Base-by-base conservation (phyloP, 2,888 invertebrate species). In the Mythimna loreyi region DNA sequence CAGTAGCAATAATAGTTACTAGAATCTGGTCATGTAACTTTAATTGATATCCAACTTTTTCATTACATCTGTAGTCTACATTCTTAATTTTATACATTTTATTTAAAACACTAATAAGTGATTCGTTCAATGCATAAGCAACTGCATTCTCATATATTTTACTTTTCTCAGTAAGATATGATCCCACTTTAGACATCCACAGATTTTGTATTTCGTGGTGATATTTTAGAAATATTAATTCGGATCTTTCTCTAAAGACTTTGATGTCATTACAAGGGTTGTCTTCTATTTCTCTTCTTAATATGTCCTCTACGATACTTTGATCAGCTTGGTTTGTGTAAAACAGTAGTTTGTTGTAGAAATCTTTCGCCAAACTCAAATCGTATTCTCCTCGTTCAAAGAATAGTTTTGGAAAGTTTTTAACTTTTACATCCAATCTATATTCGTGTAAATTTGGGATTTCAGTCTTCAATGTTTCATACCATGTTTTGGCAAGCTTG, bases 281-380 rank as follows among this genome's bases (percentile, higher is more conserved):
- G n/a, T 47, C 56, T 45, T 72, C 52, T 40, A 76, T 76, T 52
- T 76, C 76, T 7, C 1, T 13, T 49, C 21, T 76, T 2, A 76
- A 56, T 4, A 67, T 57, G 33, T 67, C 47, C 33, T 68, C 82
- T 1, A 81, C 61, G 0, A 43, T 52, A 13, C 7, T 21, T 16
- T 79, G 72, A 40, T 81, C 69, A 7, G 74, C 69, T 62, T 82
- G 82, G 40, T 68, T 79, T 1, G 73, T 67, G 23, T 73, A 80
- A 67, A 81, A 75, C 11, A 81, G 65, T 57, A 81, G 52, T 21
- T 65, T 74, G 1, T 58, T 49, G 25, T 79, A 70, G 52, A 81
- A 73, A 16, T 65, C 65, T 55, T 49, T 73, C 0, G 63, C 69
- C 5, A 77, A 57, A 45, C 13, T 56, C 6, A 56, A 16, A 1